Base-by-base conservation (phyloP, 2,888 invertebrate species). In the Polymixis flavicincta region DNA sequence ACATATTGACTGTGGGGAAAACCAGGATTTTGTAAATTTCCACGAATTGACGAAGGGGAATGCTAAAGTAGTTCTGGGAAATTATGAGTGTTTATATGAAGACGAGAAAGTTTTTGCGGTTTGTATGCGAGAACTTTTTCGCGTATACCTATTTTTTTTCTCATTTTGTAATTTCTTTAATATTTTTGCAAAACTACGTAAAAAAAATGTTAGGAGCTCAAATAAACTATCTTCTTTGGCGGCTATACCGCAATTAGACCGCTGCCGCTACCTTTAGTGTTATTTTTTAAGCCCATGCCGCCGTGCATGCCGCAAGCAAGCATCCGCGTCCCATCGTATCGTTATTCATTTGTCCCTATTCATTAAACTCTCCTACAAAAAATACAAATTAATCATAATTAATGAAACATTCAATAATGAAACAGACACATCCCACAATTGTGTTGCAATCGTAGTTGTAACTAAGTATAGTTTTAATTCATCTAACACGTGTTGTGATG, bases 401-500 rank as follows among this genome's bases (percentile, higher is more conserved):
- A 50, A 61, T 52, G n/a, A 37, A 32, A 65, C 42, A 60, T 54
- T 65, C 28, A 68, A 54, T 65, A 42, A 61, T 57, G 22, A 65
- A 42, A 37, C 37, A 37, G 14, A 17, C 42, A 45, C 42, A 45
- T 1, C 25, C 22, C 48, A 28, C 5, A 70, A 17, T 52, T 45
- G 42, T 48, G 17, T 14, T 54, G 42, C 11, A 45, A 11, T 45
- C 42, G 42, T 45, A 45, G 11, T 37, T 37, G 37, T 75, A 25
- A 19, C 37, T 45, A 55, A 50, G 14, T 42, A 14, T 71, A 66
- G 59, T 71, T 55, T 54, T 64, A 71, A 80, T 80, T 79, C 54
- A 60, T 17, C n/a, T 32, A 37, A 80, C 80, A 72, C 55, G 59
- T 68, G 80, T 65, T n/a, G 32, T 59, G 64, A 80, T 80, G 80